Base-by-base conservation (phyloP, 2,888 invertebrate genomes). In the Sisyra terminalis region DNA sequence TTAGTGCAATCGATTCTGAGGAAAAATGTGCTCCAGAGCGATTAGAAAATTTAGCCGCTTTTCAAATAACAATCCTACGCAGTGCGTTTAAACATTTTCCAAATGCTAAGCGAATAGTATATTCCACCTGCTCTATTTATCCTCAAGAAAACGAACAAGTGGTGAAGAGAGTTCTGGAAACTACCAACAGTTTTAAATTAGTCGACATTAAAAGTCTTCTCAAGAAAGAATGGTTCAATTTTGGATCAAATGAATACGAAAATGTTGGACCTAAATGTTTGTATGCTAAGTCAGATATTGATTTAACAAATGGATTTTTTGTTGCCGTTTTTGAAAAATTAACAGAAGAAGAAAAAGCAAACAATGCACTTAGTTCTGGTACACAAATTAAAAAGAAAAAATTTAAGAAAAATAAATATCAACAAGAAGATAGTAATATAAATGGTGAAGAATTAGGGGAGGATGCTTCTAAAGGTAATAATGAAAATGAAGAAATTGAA, bases 71-170 rank as follows among this genome's bases (percentile, higher is more conserved):
- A 56, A 74, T 97, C 44, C 65, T 99, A 1, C 75, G 78, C 44
- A 86, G 89, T 58, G 93, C 96, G 0, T 73, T 97, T 58, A 73
- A 71, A 10, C 65, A 71, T 0, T 94, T 93, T 59, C 88, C 93
- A 0, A 73, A 73, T 45, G 88, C 78, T 0, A 82, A 86, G 55
- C 69, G 81, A 44, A 78, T 98, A 11, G 84, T 94, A 3, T 98
- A 98, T 61, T 97, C 96, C 31, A 98, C 98, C 0, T 98, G 98
- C 56, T 98, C 97, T 0, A 54, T 90, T 8, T 73, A 84, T 57
- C 72, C 77, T 0, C 81, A 88, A 62, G 94, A 96, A 66, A 98
- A 98, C 57, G 98, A 98, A 62, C 68, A 78, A 50, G 96, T 98
- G 0, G 72, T 92, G 1, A 69, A 76, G 10, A 79, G 82, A 54